Conservation (phyloP, 2,797 vertebrate species). For the Arctocebus calabarensis region DNA sequence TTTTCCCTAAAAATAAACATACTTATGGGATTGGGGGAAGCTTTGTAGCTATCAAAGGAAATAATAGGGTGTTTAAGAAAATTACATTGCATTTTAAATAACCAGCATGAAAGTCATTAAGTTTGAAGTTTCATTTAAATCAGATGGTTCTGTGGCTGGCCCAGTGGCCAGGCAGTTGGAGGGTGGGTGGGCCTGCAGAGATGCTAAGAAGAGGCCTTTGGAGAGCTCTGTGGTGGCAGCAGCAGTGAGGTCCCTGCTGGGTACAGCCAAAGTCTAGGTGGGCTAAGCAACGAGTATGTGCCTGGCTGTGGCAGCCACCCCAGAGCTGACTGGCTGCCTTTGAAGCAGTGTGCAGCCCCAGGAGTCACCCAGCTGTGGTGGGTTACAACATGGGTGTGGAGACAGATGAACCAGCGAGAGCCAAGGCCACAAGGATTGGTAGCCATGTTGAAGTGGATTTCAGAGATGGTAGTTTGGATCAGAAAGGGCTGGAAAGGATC, state of each 20-base stretch:
- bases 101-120: slow-evolving; percentile 84
- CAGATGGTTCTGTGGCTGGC: slow-evolving; percentile 85
- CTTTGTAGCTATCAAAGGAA: slow-evolving; percentile 88
- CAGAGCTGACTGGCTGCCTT: slow-evolving; percentile 42
- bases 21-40: slow-evolving; percentile 87
- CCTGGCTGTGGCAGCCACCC: slow-evolving; percentile 51
- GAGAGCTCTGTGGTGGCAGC: neutral
- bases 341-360: slow-evolving; percentile 27
- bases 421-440: neutral
- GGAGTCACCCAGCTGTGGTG: slow-evolving; percentile 59
- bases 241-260: neutral
- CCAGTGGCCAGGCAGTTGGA: slow-evolving; percentile 71
- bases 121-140: slow-evolving; percentile 88
- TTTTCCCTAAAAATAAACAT: slow-evolving; percentile 89
- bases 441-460: neutral
- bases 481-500: neutral
- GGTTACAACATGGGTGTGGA: neutral
- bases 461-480: neutral
- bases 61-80: slow-evolving; percentile 88
- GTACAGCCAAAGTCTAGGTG: slow-evolving; percentile 5
- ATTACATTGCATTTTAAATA: slow-evolving; percentile 86
- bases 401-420: neutral
- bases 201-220: slow-evolving; percentile 29
- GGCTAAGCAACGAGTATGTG: neutral
- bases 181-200: slow-evolving; percentile 69